A percentile compares a stretch with the other conserved stretches of the same genome.
These are phyloP conservation scores for Parnassius orleans DNA, from an alignment of 2,888 invertebrate genomes.

Conservation along the genomic window DNA sequence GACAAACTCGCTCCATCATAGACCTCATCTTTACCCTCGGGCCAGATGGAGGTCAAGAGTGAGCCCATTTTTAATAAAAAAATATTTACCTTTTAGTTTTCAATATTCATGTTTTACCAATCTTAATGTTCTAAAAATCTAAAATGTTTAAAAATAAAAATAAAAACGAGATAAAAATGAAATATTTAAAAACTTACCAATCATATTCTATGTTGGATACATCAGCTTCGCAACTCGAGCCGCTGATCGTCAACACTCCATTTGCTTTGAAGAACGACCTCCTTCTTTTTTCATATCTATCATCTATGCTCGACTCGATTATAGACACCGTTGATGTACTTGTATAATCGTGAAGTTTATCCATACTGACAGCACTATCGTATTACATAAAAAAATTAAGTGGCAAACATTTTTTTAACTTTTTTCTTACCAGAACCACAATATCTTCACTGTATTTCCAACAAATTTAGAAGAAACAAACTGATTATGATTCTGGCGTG, in stretches of 20 bases:
- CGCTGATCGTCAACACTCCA: constrained; percentile 36
- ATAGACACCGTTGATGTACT: constrained; percentile 54
- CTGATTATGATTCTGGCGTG: not conserved
- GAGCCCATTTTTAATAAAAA: too few species aligned
- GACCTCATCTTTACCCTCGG: too few species aligned
- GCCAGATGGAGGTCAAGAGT: too few species aligned
- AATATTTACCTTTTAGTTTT: too few species aligned
- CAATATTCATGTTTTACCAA: too few species aligned
- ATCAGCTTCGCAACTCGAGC: constrained; percentile 54
- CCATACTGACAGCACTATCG: constrained; percentile 36
- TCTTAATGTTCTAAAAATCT: too few species aligned
- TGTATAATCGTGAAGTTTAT: constrained; percentile 35
- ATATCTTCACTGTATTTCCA: not conserved
- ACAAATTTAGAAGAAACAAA: not conserved
- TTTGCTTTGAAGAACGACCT: constrained; percentile 39
- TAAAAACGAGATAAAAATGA: not conserved
- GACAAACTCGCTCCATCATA: too few species aligned
- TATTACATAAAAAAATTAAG: not conserved
- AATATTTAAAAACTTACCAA: constrained; percentile 41
- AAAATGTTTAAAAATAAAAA: not conserved
- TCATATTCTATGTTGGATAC: constrained; percentile 52
- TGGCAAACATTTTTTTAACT: constrained; percentile 3
- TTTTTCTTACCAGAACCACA: not conserved
- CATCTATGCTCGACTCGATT: constrained; percentile 47
- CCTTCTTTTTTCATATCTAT: constrained; percentile 30